Evolutionary conservation across 92 coral and sea anemone genomes (phyloP).

Genomic region (Phenganax stokvisi): DNA sequence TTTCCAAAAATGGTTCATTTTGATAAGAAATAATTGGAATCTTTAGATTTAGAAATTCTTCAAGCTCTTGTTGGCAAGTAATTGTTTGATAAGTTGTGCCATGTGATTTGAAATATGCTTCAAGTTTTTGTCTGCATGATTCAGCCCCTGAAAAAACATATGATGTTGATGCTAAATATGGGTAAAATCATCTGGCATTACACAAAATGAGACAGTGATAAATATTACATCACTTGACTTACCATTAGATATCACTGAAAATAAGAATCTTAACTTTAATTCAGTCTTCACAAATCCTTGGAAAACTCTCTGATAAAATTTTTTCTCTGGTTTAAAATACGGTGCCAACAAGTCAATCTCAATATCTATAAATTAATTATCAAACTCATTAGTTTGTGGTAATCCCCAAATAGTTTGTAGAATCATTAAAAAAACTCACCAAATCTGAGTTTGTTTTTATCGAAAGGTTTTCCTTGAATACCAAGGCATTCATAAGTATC

Average conservation of each 20-base stretch:
- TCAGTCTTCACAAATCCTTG: slow-evolving; percentile 64
- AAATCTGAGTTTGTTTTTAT: slow-evolving; percentile 76
- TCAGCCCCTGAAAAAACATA: background rate
- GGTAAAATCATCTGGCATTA: background rate
- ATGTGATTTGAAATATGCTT: slow-evolving; percentile 14
- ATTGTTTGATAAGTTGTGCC: slow-evolving; percentile 2
- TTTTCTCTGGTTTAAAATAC: slow-evolving; percentile 70
- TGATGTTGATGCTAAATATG: background rate
- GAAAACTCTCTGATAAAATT: slow-evolving; percentile 69
- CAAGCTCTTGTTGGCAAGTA: background rate
- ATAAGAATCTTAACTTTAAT: slow-evolving; percentile 64
- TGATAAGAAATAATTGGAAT: slow-evolving; percentile 28
- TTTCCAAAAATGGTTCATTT: background rate
- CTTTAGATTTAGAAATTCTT: slow-evolving; percentile 10
- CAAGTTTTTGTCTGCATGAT: slow-evolving; percentile 2
- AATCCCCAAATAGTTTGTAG: too few species aligned
- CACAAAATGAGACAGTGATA: background rate
- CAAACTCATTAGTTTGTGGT: background rate
- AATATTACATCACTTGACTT: slow-evolving; percentile 12
- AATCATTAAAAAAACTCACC: slow-evolving; percentile 48
- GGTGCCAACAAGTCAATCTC: slow-evolving; percentile 69
- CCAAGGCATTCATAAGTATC: slow-evolving; percentile 92
- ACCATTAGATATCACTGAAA: slow-evolving; percentile 36
- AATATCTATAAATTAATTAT: slow-evolving; percentile 51
- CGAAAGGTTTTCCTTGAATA: slow-evolving; percentile 76